Evolutionary conservation across 2,888 invertebrate genomes (phyloP).

Genomic region (Morpho achilles): DNA sequence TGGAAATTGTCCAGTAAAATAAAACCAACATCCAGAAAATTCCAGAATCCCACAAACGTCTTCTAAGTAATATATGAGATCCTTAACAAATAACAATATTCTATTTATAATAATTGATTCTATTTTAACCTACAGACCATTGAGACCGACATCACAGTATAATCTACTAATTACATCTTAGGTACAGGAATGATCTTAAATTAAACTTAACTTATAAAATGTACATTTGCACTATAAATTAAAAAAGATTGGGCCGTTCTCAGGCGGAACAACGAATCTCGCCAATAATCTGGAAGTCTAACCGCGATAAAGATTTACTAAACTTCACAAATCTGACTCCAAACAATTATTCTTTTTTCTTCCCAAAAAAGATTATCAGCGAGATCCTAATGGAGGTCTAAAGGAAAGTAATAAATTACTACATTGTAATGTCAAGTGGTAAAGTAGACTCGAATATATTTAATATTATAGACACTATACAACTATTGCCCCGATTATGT

Average conservation of each 20-base stretch:
- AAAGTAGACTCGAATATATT: slow-evolving; percentile 26
- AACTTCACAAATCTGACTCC: not conserved
- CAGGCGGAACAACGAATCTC: slow-evolving; percentile 53
- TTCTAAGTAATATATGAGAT: slow-evolving; percentile 74
- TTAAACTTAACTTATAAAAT: slow-evolving; percentile 52
- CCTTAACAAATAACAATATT: slow-evolving; percentile 76
- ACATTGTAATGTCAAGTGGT: slow-evolving; percentile 27
- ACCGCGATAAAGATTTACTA: not conserved
- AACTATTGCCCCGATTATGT: slow-evolving; percentile 52
- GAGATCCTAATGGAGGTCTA: slow-evolving; percentile 30
- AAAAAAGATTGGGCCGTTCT: slow-evolving; percentile 49
- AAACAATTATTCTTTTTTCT: too few relatives aligned
- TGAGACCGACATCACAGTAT: slow-evolving; percentile 78
- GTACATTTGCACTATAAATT: slow-evolving; percentile 70
- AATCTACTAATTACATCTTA: slow-evolving; percentile 71
- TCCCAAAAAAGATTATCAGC: slow-evolving; percentile 19
- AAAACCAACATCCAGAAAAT: slow-evolving; percentile 59
- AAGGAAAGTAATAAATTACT: slow-evolving; percentile 31
- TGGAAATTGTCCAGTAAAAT: slow-evolving; percentile 33
- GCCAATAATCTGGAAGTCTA: slow-evolving; percentile 29
- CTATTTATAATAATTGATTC: slow-evolving; percentile 72
- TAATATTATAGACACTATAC: slow-evolving; percentile 28
- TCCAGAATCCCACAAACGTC: slow-evolving; percentile 69
- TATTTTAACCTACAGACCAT: slow-evolving; percentile 72
- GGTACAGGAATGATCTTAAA: slow-evolving; percentile 77